Conservation (phyloP, 1,140 invertebrate species). For the Helicoverpa armigera region DNA sequence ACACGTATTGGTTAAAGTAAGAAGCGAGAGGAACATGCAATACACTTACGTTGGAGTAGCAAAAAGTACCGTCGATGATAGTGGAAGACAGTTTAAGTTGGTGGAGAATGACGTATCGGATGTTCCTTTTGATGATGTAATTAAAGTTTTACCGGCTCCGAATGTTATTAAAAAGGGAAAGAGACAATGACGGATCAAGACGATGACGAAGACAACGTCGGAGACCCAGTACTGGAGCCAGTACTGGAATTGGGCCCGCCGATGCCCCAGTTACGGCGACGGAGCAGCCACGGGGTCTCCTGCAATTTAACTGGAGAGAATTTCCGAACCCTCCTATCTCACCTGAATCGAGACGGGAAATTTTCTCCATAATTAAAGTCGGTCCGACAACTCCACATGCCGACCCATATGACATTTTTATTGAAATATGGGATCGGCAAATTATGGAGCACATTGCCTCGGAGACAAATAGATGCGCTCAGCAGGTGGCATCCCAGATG, state of each 20-base stretch:
- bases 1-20: conserved; percentile 5
- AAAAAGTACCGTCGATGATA: conserved; percentile 7
- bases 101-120: conserved; percentile 52
- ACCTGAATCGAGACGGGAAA: conserved; percentile 47
- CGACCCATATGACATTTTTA: conserved; percentile 45
- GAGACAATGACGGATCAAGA: background rate
- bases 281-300: background rate
- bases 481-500: background rate
- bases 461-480: conserved; percentile 43
- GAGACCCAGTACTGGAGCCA: too few relatives aligned
- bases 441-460: too few relatives aligned
- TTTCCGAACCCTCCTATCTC: background rate
- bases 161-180: conserved; percentile 44
- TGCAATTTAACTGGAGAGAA: conserved; percentile 7
- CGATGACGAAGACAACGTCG: too few relatives aligned
- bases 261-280: background rate
- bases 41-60: conserved; percentile 1
- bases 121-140: conserved; percentile 47
- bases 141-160: conserved; percentile 28
- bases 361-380: conserved; percentile 24
- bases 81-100: conserved; percentile 50
- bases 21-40: background rate
- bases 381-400: conserved; percentile 29
- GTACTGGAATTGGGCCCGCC: too few relatives aligned
- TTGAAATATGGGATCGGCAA: conserved; percentile 47